Percentiles rank a stretch among this genome's conserved stretches.
phyloP scores from a whole-genome alignment of 2,113 vertebrate species.

The Channa maculata region DNA sequence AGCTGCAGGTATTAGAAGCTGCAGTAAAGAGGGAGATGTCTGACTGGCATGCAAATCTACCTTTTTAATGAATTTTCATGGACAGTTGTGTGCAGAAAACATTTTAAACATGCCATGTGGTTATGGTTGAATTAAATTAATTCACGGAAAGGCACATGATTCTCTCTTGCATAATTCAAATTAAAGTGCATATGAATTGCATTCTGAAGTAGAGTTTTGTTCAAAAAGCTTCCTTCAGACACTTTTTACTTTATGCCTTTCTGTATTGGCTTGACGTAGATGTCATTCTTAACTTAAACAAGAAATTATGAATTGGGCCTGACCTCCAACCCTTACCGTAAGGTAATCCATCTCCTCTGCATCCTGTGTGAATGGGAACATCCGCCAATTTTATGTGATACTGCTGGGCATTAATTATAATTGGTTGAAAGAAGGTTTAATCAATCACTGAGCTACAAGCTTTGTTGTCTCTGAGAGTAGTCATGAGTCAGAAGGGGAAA shows the following conservation, averaged over 20 bases:
- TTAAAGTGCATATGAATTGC: constrained; percentile 17
- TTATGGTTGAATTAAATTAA: constrained; percentile 16
- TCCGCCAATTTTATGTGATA: constrained; percentile 53
- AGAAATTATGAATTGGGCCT: constrained; percentile 46
- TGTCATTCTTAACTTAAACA: constrained; percentile 32
- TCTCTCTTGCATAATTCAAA: constrained; percentile 38
- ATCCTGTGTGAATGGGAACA: constrained; percentile 18
- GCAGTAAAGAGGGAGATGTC: not conserved
- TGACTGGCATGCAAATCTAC: constrained; percentile 17
- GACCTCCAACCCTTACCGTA: constrained; percentile 51
- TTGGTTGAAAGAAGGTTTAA: constrained; percentile 55
- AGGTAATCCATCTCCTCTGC: constrained; percentile 40
- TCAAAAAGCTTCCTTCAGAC: constrained; percentile 25
- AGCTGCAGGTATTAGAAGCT: not conserved
- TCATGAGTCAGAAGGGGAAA: constrained; percentile 39
- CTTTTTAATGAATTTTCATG: constrained; percentile 30
- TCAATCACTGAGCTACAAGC: constrained; percentile 60
- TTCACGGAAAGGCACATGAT: constrained; percentile 13
- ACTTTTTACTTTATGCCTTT: constrained; percentile 17
- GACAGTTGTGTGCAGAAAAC: not conserved
- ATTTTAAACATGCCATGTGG: constrained; percentile 23
- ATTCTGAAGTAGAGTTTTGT: constrained; percentile 18
- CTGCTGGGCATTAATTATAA: constrained; percentile 68
- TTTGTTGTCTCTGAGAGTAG: constrained; percentile 63
- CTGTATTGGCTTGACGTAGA: constrained; percentile 24